These are phyloP conservation scores for Trichechus manatus DNA, from an alignment of 2,113 vertebrate species.

Conservation along the genomic window DNA sequence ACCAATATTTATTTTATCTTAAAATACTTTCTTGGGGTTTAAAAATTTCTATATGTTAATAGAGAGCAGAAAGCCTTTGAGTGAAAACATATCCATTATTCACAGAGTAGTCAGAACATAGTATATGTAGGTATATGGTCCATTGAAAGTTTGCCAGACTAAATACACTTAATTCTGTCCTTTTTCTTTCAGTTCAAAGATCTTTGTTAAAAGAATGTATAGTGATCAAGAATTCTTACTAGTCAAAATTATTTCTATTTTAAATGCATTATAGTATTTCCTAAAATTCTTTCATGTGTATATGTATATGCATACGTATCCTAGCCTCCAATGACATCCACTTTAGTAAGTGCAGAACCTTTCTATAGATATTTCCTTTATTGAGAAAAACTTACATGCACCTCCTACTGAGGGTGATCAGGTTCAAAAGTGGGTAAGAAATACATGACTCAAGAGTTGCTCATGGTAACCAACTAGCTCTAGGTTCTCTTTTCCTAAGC, in stretches of 20 bases:
- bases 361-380: conserved; percentile 1
- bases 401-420: neutral
- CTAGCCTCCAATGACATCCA: neutral
- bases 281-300: conserved; percentile 1
- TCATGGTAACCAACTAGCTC: neutral
- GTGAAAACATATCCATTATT: conserved; percentile 14
- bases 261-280: neutral
- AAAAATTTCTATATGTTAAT: conserved; percentile 34
- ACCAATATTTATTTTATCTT: conserved; percentile 73
- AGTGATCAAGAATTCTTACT: neutral
- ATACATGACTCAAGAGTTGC: neutral
- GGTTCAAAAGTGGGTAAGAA: neutral
- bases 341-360: neutral
- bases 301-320: neutral
- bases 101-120: conserved; percentile 33
- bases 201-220: conserved; percentile 44
- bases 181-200: conserved; percentile 28
- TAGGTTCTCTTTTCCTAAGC: neutral
- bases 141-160: conserved; percentile 1
- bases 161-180: conserved; percentile 40
- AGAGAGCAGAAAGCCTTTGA: neutral
- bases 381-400: neutral
- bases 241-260: conserved; percentile 34
- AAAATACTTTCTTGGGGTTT: conserved; percentile 62
- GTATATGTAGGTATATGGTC: neutral